Percentiles rank a stretch among this genome's conserved stretches.
Evolutionary conservation across 2,888 invertebrate species (phyloP).

Genomic region (Sminthurinus aureus): DNA sequence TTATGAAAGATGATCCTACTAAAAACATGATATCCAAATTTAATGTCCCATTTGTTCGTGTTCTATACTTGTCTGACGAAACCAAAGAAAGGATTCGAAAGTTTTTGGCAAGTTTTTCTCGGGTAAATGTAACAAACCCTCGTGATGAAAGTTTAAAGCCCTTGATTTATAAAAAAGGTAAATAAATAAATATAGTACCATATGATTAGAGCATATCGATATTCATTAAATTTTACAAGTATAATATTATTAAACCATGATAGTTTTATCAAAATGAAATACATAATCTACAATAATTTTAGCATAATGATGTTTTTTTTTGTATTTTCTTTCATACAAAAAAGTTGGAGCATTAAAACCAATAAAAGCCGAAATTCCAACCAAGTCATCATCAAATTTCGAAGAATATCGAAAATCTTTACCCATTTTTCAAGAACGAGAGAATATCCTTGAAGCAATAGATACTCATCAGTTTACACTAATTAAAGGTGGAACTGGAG

Average conservation of each 20-base stretch:
- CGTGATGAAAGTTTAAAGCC: not conserved
- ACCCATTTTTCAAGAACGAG: constrained; percentile 74
- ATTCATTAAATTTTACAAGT: not conserved
- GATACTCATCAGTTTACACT: constrained; percentile 71
- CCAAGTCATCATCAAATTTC: constrained; percentile 8
- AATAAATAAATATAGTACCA: not conserved
- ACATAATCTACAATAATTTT: too few species aligned
- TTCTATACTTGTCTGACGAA: not conserved
- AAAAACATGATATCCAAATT: too few species aligned
- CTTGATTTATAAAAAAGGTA: not conserved
- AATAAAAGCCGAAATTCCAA: not conserved
- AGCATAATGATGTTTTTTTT: too few species aligned
- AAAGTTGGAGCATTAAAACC: not conserved
- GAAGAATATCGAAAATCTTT: constrained; percentile 67
- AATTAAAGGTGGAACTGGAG: constrained; percentile 78
- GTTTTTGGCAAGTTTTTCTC: not conserved
- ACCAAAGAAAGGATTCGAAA: not conserved
- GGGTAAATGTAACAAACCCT: not conserved
- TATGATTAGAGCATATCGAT: too few species aligned
- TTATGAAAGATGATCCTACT: too few species aligned
- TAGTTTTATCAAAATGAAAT: too few species aligned
- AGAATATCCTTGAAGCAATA: constrained; percentile 74
- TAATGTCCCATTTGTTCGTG: not conserved
- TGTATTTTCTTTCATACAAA: too few species aligned
- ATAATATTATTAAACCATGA: not conserved